These are phyloP conservation scores for Anser cygnoides DNA, from an alignment of 2,113 vertebrate genomes.

Conservation along the genomic window DNA sequence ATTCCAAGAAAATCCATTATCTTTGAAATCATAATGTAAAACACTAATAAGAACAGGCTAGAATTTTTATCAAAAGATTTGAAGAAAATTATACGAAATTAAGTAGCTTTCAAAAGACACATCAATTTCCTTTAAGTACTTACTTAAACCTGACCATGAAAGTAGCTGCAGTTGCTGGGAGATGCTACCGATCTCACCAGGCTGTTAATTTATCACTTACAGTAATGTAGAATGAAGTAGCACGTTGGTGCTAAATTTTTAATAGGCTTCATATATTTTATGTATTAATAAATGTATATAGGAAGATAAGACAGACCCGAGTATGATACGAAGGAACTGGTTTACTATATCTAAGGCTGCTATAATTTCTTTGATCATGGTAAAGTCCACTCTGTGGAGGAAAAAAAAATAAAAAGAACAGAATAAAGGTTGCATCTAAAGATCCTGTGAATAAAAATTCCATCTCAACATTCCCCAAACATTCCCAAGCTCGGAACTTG, in stretches of 20 bases:
- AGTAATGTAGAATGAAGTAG: neutral
- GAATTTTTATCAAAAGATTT: neutral
- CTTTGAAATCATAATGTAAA: neutral
- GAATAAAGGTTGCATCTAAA: neutral
- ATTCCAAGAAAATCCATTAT: neutral
- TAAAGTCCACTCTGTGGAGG: conserved; percentile 89
- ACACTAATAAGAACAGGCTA: neutral
- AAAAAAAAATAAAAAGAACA: neutral
- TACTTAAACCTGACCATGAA: neutral
- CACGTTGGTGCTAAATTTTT: neutral
- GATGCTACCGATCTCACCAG: neutral
- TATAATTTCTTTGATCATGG: conserved; percentile 93
- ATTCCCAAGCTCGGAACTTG: neutral
- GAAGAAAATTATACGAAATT: neutral
- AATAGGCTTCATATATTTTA: neutral
- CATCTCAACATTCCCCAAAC: neutral
- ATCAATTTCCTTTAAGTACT: neutral
- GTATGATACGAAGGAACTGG: conserved; percentile 67
- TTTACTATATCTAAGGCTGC: conserved; percentile 89
- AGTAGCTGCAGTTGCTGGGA: neutral
- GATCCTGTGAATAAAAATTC: neutral
- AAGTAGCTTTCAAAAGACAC: neutral
- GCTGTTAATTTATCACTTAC: neutral
- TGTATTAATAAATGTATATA: neutral
- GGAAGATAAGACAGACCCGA: conserved; percentile 75